Percentiles rank a stretch among this genome's conserved stretches.
These are phyloP conservation scores for Gallirallus australis DNA, from an alignment of 2,797 vertebrate species.

Conservation along the genomic window DNA sequence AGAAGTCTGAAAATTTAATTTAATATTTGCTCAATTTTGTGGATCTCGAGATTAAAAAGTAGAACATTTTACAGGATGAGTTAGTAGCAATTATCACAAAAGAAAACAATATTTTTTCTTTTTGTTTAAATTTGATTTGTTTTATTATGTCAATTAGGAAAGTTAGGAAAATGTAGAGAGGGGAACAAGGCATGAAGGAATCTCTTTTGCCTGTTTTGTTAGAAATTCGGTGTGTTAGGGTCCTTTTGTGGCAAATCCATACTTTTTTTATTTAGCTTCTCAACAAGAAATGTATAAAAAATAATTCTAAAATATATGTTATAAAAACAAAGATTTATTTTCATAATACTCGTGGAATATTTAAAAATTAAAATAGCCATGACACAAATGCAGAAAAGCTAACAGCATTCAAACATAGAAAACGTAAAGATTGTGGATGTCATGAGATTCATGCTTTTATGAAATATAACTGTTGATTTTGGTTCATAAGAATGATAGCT, in stretches of 20 bases:
- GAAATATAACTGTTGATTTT: slow-evolving; percentile 32
- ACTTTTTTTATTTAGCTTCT: not conserved
- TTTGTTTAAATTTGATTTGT: not conserved
- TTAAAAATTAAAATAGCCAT: not conserved
- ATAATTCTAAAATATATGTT: not conserved
- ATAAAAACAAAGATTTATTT: not conserved
- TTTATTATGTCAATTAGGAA: not conserved
- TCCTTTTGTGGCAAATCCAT: not conserved
- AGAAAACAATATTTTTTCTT: not conserved
- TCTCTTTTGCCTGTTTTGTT: not conserved
- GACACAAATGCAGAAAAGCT: not conserved
- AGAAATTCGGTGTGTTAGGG: not conserved
- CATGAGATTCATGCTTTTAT: not conserved
- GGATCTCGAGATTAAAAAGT: not conserved
- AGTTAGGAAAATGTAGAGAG: not conserved
- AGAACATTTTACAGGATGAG: not conserved
- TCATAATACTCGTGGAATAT: not conserved
- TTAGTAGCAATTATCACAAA: not conserved
- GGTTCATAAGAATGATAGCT: slow-evolving; percentile 22
- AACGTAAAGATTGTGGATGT: not conserved
- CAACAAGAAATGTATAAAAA: not conserved
- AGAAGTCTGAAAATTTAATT: not conserved
- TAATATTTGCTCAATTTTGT: not conserved
- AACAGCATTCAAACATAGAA: not conserved
- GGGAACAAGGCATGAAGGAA: not conserved